phyloP scores from a whole-genome alignment of 2,888 invertebrate species.

The Lycaena phlaeas region DNA sequence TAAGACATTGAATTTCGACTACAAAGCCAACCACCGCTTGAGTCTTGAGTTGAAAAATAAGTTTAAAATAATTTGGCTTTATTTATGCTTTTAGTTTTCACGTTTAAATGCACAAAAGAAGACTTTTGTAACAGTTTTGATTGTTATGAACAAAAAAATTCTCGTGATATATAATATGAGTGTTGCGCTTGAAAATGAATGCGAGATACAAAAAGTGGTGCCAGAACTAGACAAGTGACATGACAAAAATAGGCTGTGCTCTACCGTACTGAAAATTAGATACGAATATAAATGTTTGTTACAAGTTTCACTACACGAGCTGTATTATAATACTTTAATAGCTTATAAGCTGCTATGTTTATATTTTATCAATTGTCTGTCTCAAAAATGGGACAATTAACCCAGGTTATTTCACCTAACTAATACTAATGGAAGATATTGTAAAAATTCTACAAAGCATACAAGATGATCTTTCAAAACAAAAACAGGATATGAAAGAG shows the following conservation, averaged over 20 bases:
- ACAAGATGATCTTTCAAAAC: no score
- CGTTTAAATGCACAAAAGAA: background rate
- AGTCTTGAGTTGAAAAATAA: no score
- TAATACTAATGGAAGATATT: no score
- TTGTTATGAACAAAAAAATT: conserved; percentile 1
- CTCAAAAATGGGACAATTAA: no score
- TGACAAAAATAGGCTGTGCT: conserved; percentile 10
- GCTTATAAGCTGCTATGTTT: no score
- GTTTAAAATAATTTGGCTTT: background rate
- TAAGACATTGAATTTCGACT: no score
- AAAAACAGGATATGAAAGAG: no score
- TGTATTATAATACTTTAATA: no score
- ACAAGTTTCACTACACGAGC: background rate
- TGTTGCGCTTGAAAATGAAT: conserved; percentile 12
- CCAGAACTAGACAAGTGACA: conserved; percentile 7
- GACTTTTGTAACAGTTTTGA: background rate
- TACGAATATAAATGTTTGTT: background rate
- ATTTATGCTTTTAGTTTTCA: background rate
- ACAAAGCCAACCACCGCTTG: no score
- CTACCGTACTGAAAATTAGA: background rate
- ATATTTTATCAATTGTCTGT: no score
- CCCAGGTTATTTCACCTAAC: no score
- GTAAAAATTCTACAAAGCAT: no score
- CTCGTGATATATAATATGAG: background rate
- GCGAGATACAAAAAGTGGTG: conserved; percentile 4